Evolutionary conservation across 37 sponge, comb jelly and placozoan species (phyloP), one percentile per base, ranked within the genome.

Genomic region (Chondrosia reniformis): DNA sequence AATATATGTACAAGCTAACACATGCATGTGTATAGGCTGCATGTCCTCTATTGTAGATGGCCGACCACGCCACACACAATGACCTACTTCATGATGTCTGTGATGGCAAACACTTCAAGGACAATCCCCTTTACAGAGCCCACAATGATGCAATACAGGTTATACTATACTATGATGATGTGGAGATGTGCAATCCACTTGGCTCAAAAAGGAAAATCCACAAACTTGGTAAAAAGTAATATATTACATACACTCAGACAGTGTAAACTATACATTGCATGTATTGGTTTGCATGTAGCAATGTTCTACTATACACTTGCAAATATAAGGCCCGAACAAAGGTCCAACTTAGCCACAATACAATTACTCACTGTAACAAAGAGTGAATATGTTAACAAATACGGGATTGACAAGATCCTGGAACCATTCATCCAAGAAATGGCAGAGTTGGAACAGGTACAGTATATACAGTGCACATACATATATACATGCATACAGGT

Each of bases 131-230:
- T 5, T 88, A 77, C 33, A 33, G 25, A 17, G 38, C 33, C 0
- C 67, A 79, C 45, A 33, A 40, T 4, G 63, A 59, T 40, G 79
- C 80, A 44, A 46, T 88, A 41, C 80, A 88, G 63, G 67, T 88
- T 37, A 63, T 65, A 45, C 52, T 83, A 41, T 88, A 83, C 39
- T 88, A 80, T 65, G 89, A 88, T 80, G 84, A 88, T 19, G 41
- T 83, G 33, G 88, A 88, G 75, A 46, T 88, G 1, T 79, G 80
- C 58, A 88, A 88, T 74, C 89, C 84, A 33, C 55, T 84, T 28
- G 89, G 89, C 0, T 55, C 78, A 25, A 86, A 38, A 80, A 71
- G 79, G 0, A 79, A 44, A 22, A 82, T 65, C 33, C 89, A 88
- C 61, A 88, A 88, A 41, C 76, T 88, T 36, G 84, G 84, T 88